phyloP scores from a whole-genome alignment of 2,797 vertebrate genomes.

The Esox lucius region DNA sequence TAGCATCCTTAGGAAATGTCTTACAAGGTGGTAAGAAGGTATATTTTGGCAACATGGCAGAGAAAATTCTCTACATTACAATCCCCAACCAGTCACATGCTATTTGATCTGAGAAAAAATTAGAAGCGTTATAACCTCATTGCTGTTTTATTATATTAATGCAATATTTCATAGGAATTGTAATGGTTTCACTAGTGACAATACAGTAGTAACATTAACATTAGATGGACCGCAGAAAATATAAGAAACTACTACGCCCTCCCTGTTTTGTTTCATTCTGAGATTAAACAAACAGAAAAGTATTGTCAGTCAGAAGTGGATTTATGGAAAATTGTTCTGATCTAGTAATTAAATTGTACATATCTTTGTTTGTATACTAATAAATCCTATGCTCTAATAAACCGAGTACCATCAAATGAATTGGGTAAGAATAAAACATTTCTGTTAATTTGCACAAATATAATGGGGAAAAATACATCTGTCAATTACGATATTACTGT shows the following conservation, averaged over 20 bases:
- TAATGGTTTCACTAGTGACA: conserved; percentile 56
- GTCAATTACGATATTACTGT: conserved; percentile 64
- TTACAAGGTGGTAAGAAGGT: conserved; percentile 48
- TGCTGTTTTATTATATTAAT: conserved; percentile 60
- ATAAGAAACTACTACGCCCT: conserved; percentile 23
- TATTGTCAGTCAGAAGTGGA: conserved; percentile 55
- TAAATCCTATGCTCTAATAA: conserved; percentile 74
- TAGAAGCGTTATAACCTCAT: conserved; percentile 49
- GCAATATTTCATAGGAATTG: conserved; percentile 56
- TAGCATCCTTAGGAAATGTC: conserved; percentile 42
- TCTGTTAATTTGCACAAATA: conserved; percentile 66
- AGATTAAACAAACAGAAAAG: conserved; percentile 19
- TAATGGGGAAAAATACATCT: conserved; percentile 58
- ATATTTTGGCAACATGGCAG: conserved; percentile 18
- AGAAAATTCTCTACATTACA: conserved; percentile 12
- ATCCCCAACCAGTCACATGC: conserved; percentile 2
- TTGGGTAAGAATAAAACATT: conserved; percentile 68
- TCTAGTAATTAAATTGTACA: conserved; percentile 69
- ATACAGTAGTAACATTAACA: conserved; percentile 41
- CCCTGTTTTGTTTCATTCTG: conserved; percentile 48
- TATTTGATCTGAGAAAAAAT: conserved; percentile 43
- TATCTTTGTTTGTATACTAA: conserved; percentile 77
- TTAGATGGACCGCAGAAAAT: conserved; percentile 30
- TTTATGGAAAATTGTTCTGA: conserved; percentile 65
- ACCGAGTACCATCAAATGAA: conserved; percentile 72